Percentiles rank a stretch among this genome's conserved stretches.
Evolutionary conservation across 2,113 vertebrate genomes (phyloP).

Genomic region (Misgurnus mizolepis): DNA sequence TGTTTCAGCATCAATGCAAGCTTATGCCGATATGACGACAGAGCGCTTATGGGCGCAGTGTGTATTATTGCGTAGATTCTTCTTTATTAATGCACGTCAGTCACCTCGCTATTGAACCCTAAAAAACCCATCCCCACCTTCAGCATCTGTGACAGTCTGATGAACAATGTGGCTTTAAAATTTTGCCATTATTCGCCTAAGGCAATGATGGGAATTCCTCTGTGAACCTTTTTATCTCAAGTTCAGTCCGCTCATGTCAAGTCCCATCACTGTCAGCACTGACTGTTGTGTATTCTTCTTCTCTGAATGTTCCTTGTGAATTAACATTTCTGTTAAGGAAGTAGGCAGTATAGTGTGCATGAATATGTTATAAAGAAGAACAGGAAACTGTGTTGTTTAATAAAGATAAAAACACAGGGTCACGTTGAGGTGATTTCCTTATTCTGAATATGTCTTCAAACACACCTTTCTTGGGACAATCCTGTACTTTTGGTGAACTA

Average conservation of each 20-base stretch:
- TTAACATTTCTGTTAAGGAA: neutral
- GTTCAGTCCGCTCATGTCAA: neutral
- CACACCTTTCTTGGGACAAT: neutral
- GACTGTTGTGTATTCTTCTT: neutral
- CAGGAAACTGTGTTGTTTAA: neutral
- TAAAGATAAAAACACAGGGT: neutral
- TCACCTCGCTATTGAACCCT: constrained; percentile 42
- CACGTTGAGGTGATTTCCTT: constrained; percentile 9
- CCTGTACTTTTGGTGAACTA: neutral
- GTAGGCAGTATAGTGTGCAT: neutral
- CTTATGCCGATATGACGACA: constrained; percentile 20
- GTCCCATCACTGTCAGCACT: neutral
- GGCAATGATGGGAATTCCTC: neutral
- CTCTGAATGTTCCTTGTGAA: constrained; percentile 1
- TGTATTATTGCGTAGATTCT: constrained; percentile 10
- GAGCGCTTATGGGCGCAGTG: constrained; percentile 4
- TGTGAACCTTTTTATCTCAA: neutral
- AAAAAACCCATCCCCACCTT: constrained; percentile 1
- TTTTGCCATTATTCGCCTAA: constrained; percentile 19
- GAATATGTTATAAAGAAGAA: neutral
- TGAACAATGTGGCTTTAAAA: constrained; percentile 32
- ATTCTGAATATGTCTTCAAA: neutral
- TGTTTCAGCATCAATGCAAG: constrained; percentile 22
- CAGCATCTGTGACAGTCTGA: constrained; percentile 32
- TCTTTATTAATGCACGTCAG: constrained; percentile 45